A percentile compares a stretch with the other conserved stretches of the same genome.
Evolutionary conservation across 2,113 vertebrate genomes (phyloP).

Genomic region (Halichoeres trimaculatus): DNA sequence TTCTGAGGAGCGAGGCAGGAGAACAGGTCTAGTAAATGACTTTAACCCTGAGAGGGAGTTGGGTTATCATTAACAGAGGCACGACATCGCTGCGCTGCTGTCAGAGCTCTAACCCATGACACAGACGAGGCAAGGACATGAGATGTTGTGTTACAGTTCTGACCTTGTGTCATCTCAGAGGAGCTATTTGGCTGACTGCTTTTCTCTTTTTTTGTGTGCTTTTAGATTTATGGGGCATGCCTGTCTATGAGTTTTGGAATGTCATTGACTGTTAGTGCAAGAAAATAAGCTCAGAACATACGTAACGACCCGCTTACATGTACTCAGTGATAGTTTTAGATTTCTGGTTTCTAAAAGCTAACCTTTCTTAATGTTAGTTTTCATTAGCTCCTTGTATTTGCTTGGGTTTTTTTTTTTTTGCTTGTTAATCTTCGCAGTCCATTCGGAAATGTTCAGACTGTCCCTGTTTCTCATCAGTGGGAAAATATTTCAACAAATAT

Average conservation of each 20-base stretch:
- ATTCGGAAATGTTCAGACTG: too few species aligned
- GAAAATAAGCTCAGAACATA: slow-evolving; percentile 25
- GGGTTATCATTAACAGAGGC: slow-evolving; percentile 66
- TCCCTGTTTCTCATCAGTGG: too few species aligned
- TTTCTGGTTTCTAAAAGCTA: not conserved
- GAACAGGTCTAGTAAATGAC: slow-evolving; percentile 62
- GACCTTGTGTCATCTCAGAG: slow-evolving; percentile 51
- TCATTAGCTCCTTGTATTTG: too few species aligned
- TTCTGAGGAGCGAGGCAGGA: slow-evolving; percentile 55
- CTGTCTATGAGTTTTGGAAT: slow-evolving; percentile 23
- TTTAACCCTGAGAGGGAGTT: slow-evolving; percentile 65
- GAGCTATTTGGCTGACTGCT: slow-evolving; percentile 15
- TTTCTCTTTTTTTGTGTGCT: slow-evolving; percentile 39
- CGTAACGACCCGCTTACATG: not conserved
- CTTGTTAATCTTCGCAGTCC: too few species aligned
- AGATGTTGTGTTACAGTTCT: slow-evolving; percentile 34
- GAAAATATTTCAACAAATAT: too few species aligned
- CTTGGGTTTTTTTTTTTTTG: too few species aligned
- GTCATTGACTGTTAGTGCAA: slow-evolving; percentile 14
- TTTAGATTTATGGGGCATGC: slow-evolving; percentile 39
- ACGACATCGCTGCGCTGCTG: slow-evolving; percentile 22
- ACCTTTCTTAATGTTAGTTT: slow-evolving; percentile 1
- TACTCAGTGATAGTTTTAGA: not conserved
- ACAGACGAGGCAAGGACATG: slow-evolving; percentile 61
- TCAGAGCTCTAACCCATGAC: slow-evolving; percentile 50